phyloP scores from a whole-genome alignment of 2,113 vertebrate species.

The Engraulis encrasicolus region DNA sequence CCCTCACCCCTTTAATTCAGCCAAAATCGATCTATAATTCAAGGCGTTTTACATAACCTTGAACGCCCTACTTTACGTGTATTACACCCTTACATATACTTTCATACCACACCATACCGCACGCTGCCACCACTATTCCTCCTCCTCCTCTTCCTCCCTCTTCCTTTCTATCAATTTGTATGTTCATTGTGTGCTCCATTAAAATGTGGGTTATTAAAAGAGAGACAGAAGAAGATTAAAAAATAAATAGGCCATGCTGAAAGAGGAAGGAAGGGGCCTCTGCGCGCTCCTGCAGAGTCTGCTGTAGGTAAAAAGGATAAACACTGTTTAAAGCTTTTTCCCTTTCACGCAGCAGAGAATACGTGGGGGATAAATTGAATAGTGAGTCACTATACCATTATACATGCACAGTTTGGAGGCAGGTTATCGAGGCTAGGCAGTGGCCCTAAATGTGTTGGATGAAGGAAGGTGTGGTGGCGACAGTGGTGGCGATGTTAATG shows the following conservation, averaged over 20 bases:
- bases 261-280: neutral
- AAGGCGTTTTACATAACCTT: slow-evolving; percentile 66
- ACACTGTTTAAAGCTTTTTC: neutral
- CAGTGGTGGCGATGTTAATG: too few relatives aligned
- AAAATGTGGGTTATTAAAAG: slow-evolving; percentile 15
- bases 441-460: too few relatives aligned
- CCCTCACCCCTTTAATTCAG: slow-evolving; percentile 24
- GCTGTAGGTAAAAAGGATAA: neutral
- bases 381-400: slow-evolving; percentile 25
- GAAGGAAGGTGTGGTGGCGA: too few relatives aligned
- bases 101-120: neutral
- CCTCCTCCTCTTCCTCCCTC: neutral
- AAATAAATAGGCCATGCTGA: slow-evolving; percentile 5
- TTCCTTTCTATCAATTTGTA: neutral
- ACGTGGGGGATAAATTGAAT: neutral
- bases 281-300: neutral
- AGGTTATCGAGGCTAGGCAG: too few relatives aligned
- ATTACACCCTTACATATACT: neutral
- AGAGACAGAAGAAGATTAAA: slow-evolving; percentile 7
- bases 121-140: slow-evolving; percentile 39
- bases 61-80: slow-evolving; percentile 70
- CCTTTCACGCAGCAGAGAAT: neutral
- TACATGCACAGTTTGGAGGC: neutral
- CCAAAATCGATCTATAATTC: slow-evolving; percentile 73
- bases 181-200: slow-evolving; percentile 2